phyloP scores from a whole-genome alignment of 2,797 vertebrate species.

The Sebastes dallii region DNA sequence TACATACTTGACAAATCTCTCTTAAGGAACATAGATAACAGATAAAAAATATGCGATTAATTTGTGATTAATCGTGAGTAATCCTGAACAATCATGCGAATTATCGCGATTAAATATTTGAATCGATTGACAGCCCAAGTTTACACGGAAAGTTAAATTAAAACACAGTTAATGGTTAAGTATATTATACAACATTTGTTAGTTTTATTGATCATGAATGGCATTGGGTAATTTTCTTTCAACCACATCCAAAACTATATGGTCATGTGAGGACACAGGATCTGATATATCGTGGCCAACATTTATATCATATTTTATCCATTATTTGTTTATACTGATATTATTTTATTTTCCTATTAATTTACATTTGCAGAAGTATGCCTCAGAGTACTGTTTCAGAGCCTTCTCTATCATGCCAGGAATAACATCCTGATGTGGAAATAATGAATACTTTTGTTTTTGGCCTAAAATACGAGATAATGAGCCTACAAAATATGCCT shows the following conservation, averaged over 20 bases:
- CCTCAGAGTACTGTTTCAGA: neutral
- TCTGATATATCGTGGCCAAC: neutral
- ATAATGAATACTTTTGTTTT: constrained; percentile 25
- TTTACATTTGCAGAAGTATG: neutral
- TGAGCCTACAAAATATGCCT: constrained; percentile 12
- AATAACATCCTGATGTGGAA: constrained; percentile 1
- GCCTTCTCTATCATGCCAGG: neutral
- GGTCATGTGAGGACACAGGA: neutral
- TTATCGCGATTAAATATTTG: too few relatives aligned
- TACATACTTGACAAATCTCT: too few relatives aligned
- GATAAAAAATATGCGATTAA: too few relatives aligned
- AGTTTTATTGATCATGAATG: neutral
- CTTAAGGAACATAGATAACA: too few relatives aligned
- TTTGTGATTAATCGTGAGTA: too few relatives aligned
- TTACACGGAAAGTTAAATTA: too few relatives aligned
- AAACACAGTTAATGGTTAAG: neutral
- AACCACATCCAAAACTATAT: neutral
- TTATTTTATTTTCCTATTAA: neutral
- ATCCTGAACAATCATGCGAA: too few relatives aligned
- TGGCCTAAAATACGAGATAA: constrained; percentile 18
- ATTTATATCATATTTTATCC: too few relatives aligned
- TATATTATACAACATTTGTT: neutral
- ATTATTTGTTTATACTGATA: neutral
- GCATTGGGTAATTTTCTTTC: neutral
- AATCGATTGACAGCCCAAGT: too few relatives aligned